phyloP scores from a whole-genome alignment of 2,888 invertebrate species.

The Buathra laborator region DNA sequence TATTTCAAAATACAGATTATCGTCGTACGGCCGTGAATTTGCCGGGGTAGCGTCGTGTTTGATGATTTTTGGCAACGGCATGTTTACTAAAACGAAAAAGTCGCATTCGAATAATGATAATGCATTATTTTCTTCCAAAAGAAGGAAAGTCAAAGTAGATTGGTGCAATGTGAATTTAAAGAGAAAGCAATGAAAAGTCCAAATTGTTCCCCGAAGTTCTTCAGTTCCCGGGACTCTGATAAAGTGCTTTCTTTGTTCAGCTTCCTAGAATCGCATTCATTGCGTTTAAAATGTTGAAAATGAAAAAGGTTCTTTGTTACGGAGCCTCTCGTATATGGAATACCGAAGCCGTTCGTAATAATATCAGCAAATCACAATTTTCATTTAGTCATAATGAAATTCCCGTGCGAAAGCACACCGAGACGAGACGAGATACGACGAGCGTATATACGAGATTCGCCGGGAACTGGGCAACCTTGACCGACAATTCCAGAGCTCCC shows the following conservation, averaged over 20 bases:
- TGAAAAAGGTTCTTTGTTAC: too few species aligned
- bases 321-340: neutral
- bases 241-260: too few species aligned
- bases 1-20: slow-evolving; percentile 17
- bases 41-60: neutral
- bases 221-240: too few species aligned
- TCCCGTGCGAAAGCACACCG: neutral
- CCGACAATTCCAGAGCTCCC: slow-evolving; percentile 65
- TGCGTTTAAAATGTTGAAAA: too few species aligned
- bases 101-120: too few species aligned
- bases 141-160: too few species aligned
- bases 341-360: neutral
- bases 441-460: slow-evolving; percentile 25
- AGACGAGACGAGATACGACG: slow-evolving; percentile 8
- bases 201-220: too few species aligned
- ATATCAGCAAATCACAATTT: slow-evolving; percentile 21
- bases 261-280: too few species aligned
- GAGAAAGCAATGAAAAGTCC: too few species aligned
- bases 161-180: too few species aligned
- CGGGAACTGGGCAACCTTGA: slow-evolving; percentile 68
- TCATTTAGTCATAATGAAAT: slow-evolving; percentile 42
- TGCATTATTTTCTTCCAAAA: too few species aligned
- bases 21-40: slow-evolving; percentile 19
- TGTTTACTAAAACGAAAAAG: neutral
- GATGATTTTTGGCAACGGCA: slow-evolving; percentile 36